Conservation (phyloP, 2,797 vertebrate genomes). For the Neostethus bicornis region DNA sequence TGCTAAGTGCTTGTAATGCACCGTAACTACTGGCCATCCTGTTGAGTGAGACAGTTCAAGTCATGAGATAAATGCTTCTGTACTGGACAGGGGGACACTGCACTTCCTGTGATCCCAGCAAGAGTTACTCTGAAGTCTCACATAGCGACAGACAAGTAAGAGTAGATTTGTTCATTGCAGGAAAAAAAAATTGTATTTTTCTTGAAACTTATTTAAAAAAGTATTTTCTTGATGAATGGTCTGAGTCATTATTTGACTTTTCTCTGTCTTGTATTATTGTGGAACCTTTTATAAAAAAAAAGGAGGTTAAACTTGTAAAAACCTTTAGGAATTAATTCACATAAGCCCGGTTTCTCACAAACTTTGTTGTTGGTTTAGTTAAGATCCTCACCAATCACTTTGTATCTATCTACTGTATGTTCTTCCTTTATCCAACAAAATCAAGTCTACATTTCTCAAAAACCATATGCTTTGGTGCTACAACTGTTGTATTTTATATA, state of each 20-base stretch:
- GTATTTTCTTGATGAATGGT: neutral
- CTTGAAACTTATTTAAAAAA: neutral
- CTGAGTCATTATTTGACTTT: neutral
- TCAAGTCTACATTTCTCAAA: no score
- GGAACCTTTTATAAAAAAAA: no score
- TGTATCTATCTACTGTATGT: no score
- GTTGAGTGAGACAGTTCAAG: conserved; percentile 81
- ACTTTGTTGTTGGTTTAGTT: no score
- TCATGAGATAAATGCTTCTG: conserved; percentile 79
- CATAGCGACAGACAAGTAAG: conserved; percentile 18
- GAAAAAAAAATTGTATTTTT: neutral
- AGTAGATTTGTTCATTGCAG: conserved; percentile 22
- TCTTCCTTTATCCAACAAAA: no score
- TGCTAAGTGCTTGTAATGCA: conserved; percentile 88
- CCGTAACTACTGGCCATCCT: conserved; percentile 83
- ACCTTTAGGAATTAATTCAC: no score
- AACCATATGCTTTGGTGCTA: no score
- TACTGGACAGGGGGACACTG: conserved; percentile 71
- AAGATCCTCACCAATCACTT: no score
- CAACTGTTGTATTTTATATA: no score
- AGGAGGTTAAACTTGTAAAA: no score
- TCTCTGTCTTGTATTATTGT: neutral
- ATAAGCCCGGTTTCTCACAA: no score
- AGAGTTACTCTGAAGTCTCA: conserved; percentile 41
- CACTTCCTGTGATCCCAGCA: conserved; percentile 66